Conservation (phyloP, 2,113 vertebrate genomes). For the Mesoclemmys tuberculata region DNA sequence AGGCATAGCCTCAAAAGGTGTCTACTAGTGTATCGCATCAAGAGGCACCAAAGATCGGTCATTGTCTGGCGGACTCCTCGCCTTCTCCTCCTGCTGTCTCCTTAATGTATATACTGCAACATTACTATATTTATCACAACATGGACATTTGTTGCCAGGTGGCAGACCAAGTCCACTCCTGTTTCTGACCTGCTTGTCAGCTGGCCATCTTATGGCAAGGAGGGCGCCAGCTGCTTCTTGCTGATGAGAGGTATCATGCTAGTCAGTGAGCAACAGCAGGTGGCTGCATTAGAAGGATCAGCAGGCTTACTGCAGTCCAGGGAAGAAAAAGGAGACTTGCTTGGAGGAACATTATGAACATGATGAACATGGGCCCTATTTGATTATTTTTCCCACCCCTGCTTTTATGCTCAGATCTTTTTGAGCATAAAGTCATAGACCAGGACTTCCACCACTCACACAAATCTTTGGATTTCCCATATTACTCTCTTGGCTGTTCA, state of each 20-base stretch:
- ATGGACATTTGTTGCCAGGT: background rate
- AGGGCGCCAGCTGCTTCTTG: background rate
- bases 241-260: background rate
- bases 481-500: background rate
- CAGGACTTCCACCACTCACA: too few species aligned
- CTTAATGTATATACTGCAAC: background rate
- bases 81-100: background rate
- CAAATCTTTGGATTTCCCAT: background rate
- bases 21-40: background rate
- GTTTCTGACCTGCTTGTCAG: background rate
- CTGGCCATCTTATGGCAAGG: background rate
- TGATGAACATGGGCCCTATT: background rate
- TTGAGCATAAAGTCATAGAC: too few species aligned
- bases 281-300: background rate
- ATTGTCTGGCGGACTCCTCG: background rate
- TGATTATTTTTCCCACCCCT: background rate
- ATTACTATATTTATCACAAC: background rate
- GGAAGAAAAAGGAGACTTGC: background rate
- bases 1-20: background rate
- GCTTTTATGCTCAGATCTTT: background rate
- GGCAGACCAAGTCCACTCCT: background rate
- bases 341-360: background rate
- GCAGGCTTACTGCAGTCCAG: background rate
- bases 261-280: background rate
- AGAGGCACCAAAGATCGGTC: background rate